Conservation (phyloP, 1,140 invertebrate species). For the Glossosoma conforme region DNA sequence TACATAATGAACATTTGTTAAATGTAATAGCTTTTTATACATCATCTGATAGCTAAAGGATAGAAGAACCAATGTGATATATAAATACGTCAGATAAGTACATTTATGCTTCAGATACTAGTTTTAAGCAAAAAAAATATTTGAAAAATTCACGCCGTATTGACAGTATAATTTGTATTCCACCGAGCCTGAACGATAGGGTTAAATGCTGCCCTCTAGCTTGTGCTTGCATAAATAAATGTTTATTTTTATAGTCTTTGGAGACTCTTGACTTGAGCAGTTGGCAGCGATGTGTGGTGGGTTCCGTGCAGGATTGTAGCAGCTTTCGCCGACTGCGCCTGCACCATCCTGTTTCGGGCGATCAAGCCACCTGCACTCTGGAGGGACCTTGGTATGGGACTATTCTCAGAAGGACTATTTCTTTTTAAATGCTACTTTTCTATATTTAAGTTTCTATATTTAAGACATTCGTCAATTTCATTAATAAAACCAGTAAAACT, state of each 20-base stretch:
- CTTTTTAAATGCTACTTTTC: neutral
- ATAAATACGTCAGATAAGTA: conserved; percentile 7
- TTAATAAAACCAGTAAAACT: neutral
- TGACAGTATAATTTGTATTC: no score
- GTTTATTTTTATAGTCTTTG: conserved; percentile 12
- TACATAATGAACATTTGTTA: no score
- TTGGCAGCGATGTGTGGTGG: conserved; percentile 47
- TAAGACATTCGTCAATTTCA: neutral
- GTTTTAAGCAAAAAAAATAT: no score
- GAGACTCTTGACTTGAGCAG: conserved; percentile 40
- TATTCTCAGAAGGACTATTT: conserved; percentile 6
- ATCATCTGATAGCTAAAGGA: no score
- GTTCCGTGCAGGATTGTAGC: no score
- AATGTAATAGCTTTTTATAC: no score
- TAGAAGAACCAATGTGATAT: neutral
- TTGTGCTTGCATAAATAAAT: neutral
- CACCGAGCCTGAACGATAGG: conserved; percentile 1
- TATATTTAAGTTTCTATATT: neutral
- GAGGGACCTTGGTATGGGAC: conserved; percentile 46
- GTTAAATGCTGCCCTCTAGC: neutral
- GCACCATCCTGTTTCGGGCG: conserved; percentile 34
- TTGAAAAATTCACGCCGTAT: no score
- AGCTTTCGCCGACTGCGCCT: conserved; percentile 25
- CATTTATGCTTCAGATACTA: no score
- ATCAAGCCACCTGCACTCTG: conserved; percentile 38